Conservation (phyloP, 2,888 invertebrate species). For the Eledona agricola region DNA sequence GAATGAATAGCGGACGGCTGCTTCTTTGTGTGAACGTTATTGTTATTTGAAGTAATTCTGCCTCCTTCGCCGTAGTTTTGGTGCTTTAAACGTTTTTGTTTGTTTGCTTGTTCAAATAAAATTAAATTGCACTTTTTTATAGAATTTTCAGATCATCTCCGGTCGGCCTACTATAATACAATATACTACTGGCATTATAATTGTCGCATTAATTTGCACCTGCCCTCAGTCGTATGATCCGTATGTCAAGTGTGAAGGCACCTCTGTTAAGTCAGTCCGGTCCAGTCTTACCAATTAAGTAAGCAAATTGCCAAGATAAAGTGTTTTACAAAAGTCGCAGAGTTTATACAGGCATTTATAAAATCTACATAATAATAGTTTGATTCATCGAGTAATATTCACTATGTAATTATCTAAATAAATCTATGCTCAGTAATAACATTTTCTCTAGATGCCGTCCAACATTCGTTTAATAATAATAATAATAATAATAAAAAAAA, state of each 20-base stretch:
- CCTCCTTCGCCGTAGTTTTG: slow-evolving; percentile 41
- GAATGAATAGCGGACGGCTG: slow-evolving; percentile 57
- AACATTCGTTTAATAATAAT: slow-evolving; percentile 56
- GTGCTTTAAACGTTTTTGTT: slow-evolving; percentile 37
- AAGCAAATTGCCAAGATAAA: slow-evolving; percentile 60
- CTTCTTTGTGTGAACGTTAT: slow-evolving; percentile 50
- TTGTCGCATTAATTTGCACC: slow-evolving; percentile 55
- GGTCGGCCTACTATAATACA: too few species aligned
- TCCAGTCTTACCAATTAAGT: slow-evolving; percentile 63
- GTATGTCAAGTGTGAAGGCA: slow-evolving; percentile 59
- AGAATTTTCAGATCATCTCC: slow-evolving; percentile 41
- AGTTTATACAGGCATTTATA: slow-evolving; percentile 57
- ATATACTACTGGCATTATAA: slow-evolving; percentile 32
- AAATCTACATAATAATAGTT: slow-evolving; percentile 60
- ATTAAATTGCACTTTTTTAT: slow-evolving; percentile 54
- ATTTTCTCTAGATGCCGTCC: slow-evolving; percentile 61
- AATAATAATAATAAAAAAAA: slow-evolving; percentile 55
- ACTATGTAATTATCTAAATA: slow-evolving; percentile 54
- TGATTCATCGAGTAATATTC: slow-evolving; percentile 54
- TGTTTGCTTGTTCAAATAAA: slow-evolving; percentile 35
- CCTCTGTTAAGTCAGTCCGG: slow-evolving; percentile 62
- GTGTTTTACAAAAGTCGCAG: slow-evolving; percentile 56
- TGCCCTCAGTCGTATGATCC: slow-evolving; percentile 60
- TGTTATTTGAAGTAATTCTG: slow-evolving; percentile 50
- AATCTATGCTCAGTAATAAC: slow-evolving; percentile 58